Base-by-base conservation (phyloP, 2,888 invertebrate species). In the Eustalomyia histrio region DNA sequence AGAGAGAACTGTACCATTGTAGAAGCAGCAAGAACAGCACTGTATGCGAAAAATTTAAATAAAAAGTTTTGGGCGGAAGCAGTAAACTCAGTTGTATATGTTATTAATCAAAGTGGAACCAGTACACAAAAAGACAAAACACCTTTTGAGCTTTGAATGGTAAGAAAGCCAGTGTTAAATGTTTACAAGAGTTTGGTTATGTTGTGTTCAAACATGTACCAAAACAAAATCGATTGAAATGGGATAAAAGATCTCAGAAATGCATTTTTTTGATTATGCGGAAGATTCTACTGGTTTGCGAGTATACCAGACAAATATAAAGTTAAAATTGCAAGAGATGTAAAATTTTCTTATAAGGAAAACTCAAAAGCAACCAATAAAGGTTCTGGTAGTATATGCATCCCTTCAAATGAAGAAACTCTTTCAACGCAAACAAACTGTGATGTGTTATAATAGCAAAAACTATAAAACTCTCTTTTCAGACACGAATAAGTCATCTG, bases 181-280 rank as follows among this genome's bases (percentile, higher is more conserved):
- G 8, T 73, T 64, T 73, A 14, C 64, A 64, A 55, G 57, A 64
- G 0, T 72, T 72, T 64, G 72, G 72, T 55, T 10, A 29, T 55
- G 55, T n/a, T 10, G 73, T 57, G 47, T 73, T 64, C 33, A 50
- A 33, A 10, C 73, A 64, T 73, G 57, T 73, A 57, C 73, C 73
- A 50, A 73, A 64, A 39, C 71, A 71, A 71, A 71, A 71, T 21
- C 60, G 61, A 61, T 39, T 71, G 39, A 71, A 71, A 24, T 69
- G 53, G 69, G 71, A 71, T 71, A 53, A 60, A 52, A 71, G 53
- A 53, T 71, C 71, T n/a, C 71, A 61, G 16, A 71, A 53, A 61
- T 76, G 73, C 29, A 50, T 83, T 35, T 83, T 84, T 50, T 82
- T 10, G 90, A 90, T 5, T 90, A 90, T 75, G 84, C 85, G 74